Base-by-base conservation (phyloP, 2,888 invertebrate genomes). In the Microchrysa polita region DNA sequence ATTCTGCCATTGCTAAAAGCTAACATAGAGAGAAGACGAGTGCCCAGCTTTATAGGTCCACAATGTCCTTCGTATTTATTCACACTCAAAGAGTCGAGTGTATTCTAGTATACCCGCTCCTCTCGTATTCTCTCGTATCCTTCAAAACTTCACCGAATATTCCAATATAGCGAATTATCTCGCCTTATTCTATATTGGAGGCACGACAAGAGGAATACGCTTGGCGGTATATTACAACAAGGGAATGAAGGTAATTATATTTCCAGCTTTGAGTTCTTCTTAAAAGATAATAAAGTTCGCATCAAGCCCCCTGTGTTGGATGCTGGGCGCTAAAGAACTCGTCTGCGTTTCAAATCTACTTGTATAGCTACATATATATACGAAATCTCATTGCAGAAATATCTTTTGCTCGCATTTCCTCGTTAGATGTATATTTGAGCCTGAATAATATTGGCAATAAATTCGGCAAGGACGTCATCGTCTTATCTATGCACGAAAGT, bases 361-460 rank as follows among this genome's bases (percentile, higher is more conserved):
- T n/a, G n/a, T n/a, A n/a, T n/a, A n/a, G n/a, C n/a, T n/a, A n/a
- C n/a, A n/a, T n/a, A n/a, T n/a, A 40, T 55, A 20, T 18, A 57
- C 57, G 1, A 18, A n/a, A 23, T 16, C 0, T 52, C 42, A 69
- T 55, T n/a, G 34, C 18, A 12, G 20, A 20, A 57, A 69, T 48
- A 57, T 20, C 69, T 55, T 34, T 42, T 9, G 27, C 27, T 34
- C 27, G 27, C 27, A n/a, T n/a, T 34, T 7, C 27, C 7, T 34
- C 27, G 27, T 34, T 34, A 34, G n/a, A n/a, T n/a, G 42, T 44
- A 44, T 44, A 48, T 65, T 48, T 65, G 27, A 42, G 40, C 16
- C 55, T 48, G 52, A 69, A 69, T 69, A 69, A 69, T 55, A 69
- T 69, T 69, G 69, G 69, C 69, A 22, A 69, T 69, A 69, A 69